Evolutionary conservation across 2,888 invertebrate genomes (phyloP), one percentile per base, ranked within the genome.

Genomic region (Stenurella melanura): DNA sequence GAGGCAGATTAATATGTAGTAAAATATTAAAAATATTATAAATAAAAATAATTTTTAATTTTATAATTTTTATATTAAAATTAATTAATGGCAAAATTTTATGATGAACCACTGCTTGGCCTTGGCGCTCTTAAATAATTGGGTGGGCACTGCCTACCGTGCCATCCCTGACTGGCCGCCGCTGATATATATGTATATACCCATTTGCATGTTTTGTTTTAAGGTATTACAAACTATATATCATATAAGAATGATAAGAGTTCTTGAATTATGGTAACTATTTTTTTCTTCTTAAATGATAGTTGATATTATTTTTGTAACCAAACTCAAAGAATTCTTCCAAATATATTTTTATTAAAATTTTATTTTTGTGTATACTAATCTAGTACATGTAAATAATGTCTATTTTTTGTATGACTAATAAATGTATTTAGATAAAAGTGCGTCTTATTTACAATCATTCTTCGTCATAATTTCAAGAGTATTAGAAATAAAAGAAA

Each of bases 301-400:
- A n/a, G n/a, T n/a, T n/a, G n/a, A 50, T 50, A 50, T 50, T 50
- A 50, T 50, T 50, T n/a, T 50, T 50, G n/a, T 50, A 17, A 50
- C 6, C 15, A 50, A 50, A n/a, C 50, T n/a, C 50, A n/a, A 50
- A n/a, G n/a, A 50, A 50, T 12, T 42, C 42, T 42, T 42, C 42
- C 42, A 42, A 42, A 42, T 12, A 42, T 7, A 42, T 42, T 42
- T 42, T 34, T 42, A 42, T 12, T 12, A 42, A 42, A 12, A 42
- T 42, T 42, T 42, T 42, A 42, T 42, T 34, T 34, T 34, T 34
- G 30, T 34, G 30, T 34, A 26, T 26, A 7, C 2, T n/a, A 50
- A n/a, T 50, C 12, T 15, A 50, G 42, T 42, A 9, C 38, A 15
- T 42, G 42, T 42, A 15, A 42, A 12, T 42, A 42, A 50, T 50